Evolutionary conservation across 1,140 invertebrate genomes (phyloP).

Genomic region (Anagrus nilaparvatae): DNA sequence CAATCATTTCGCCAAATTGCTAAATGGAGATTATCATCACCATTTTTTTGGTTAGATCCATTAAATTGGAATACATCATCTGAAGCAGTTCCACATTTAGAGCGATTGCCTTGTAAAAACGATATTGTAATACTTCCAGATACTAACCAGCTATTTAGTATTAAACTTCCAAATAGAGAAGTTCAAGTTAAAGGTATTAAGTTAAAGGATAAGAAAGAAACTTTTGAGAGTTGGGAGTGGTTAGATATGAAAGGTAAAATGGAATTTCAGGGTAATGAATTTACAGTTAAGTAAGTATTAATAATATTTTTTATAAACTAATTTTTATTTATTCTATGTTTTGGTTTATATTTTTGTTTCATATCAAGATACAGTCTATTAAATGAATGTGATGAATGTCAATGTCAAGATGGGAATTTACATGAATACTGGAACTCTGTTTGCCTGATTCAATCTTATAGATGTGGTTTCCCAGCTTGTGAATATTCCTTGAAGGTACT

Average conservation of each 20-base stretch:
- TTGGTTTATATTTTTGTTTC: constrained; percentile 3
- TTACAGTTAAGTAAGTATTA: constrained; percentile 25
- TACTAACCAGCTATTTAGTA: constrained; percentile 23
- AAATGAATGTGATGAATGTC: constrained; percentile 23
- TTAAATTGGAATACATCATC: constrained; percentile 32
- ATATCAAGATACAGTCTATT: constrained; percentile 24
- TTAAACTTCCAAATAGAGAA: constrained; percentile 21
- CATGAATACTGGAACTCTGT: constrained; percentile 29
- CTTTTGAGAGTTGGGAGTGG: constrained; percentile 27
- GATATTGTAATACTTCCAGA: constrained; percentile 31
- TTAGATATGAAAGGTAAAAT: constrained; percentile 10
- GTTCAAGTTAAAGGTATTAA: constrained; percentile 25
- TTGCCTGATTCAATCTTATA: constrained; percentile 29
- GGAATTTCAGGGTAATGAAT: constrained; percentile 25
- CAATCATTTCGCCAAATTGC: constrained; percentile 5
- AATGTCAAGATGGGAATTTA: constrained; percentile 27
- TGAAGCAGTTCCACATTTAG: constrained; percentile 32
- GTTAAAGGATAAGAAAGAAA: constrained; percentile 15
- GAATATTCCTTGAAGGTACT: constrained; percentile 31
- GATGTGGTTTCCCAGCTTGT: constrained; percentile 26
- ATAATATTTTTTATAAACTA: background rate
- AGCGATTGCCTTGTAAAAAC: constrained; percentile 31
- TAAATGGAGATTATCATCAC: constrained; percentile 23
- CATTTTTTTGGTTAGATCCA: constrained; percentile 35
- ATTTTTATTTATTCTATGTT: background rate